Base-by-base conservation (phyloP, 2,888 invertebrate genomes). In the Phlogophora meticulosa region DNA sequence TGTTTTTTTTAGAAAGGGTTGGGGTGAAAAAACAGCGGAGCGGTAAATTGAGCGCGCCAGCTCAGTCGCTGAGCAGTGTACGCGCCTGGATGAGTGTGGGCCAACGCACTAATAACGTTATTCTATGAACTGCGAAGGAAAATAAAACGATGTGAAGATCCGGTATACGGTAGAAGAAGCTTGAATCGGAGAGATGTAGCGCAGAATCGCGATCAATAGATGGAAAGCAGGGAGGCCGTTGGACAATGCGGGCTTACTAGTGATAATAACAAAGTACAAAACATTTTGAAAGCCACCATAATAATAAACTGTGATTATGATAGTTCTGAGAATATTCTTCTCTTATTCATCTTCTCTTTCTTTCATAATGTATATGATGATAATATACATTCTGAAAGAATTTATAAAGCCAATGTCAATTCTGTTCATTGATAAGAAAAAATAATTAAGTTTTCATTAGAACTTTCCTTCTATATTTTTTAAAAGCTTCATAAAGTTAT, bases 11-110 rank as follows among this genome's bases (percentile, higher is more conserved):
- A 5, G 1, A 11, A 28, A 17, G 7, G 36, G 1, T 63, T n/a
- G 28, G 9, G 13, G 22, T 53, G 42, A 48, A 72, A 83, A 83
- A 82, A 86, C 85, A 83, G 48, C 77, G 83, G 58, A 82, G 81
- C 87, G 86, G 77, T 76, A 88, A 88, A 90, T 89, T 87, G 88
- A 83, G 81, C 80, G 72, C 76, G 73, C 69, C 62, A 74, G 64
- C 65, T 69, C 78, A 70, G 56, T 56, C 58, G 59, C 51, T 59
- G 63, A 57, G 56, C 67, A 57, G 71, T 55, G 65, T 15, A 56
- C 53, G 40, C 60, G 46, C 48, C 34, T 49, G 60, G 43, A 13
- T 78, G 69, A 60, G 45, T 43, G 40, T 13, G 51, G 42, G 42
- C 42, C 22, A 17, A 72, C 57, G 49, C 48, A 73, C 56, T 62